Base-by-base conservation (phyloP, 2,797 vertebrate genomes). In the Pyrocephalus nanus region DNA sequence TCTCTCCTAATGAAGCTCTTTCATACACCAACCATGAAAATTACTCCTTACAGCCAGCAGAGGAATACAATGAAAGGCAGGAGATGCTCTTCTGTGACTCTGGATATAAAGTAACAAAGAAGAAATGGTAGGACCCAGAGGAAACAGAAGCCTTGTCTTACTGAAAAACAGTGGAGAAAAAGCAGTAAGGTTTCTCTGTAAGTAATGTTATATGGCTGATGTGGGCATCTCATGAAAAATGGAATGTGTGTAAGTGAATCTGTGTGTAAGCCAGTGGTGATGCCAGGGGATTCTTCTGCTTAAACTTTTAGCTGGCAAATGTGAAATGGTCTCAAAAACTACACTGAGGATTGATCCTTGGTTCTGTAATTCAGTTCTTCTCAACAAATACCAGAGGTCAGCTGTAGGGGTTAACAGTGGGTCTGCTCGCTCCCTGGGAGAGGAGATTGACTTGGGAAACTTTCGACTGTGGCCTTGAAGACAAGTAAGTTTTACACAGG, bases 221-320 rank as follows among this genome's bases (percentile, higher is more conserved):
- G 64, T 77, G 65, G 61, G 57, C 51, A 67, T 1, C 78, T 89
- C 60, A 85, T 89, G 75, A 95, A 96, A 87, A 93, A 94, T 87
- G n/a, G 32, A 87, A 62, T 77, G 54, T 40, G 57, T n/a, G 0
- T 53, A 70, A 94, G 75, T 82, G 87, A 82, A 85, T 76, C 75
- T 91, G 21, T 53, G 45, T 80, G 75, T 90, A 80, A 96, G 69
- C 50, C 54, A 26, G 69, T 20, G 60, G 53, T 61, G 64, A 87
- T 83, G 45, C 42, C 60, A 83, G 57, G 36, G 75, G 74, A 88
- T 55, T 93, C 50, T 88, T 89, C 86, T 70, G 19, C 43, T 92
- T 92, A 71, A 93, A 66, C 11, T 1, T 34, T 40, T 42, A 87
- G 34, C 75, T 85, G 58, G 72, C 6, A 20, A 69, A 70, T 72